phyloP scores from a whole-genome alignment of 2,113 vertebrate genomes.

The Corvus hawaiiensis region DNA sequence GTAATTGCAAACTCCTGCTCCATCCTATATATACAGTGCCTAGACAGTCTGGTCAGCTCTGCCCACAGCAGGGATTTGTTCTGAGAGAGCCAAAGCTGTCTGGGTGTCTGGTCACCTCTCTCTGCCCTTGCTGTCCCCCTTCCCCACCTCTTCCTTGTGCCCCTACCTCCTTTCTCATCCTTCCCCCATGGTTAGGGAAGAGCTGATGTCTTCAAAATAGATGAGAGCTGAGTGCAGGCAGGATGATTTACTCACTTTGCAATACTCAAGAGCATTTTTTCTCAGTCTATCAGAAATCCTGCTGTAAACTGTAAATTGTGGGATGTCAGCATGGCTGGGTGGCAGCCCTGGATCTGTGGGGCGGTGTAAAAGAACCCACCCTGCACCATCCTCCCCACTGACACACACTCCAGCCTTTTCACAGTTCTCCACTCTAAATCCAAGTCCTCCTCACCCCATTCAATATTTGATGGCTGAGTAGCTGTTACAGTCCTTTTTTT shows the following conservation, averaged over 20 bases:
- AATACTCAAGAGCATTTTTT: background rate
- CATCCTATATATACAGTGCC: constrained; percentile 26
- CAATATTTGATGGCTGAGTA: background rate
- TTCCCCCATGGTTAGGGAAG: fast-evolving
- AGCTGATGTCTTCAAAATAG: background rate
- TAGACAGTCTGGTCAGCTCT: constrained; percentile 34
- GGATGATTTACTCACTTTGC: background rate
- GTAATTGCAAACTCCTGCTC: constrained; percentile 39
- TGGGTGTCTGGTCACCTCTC: constrained; percentile 9
- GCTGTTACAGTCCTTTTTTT: background rate
- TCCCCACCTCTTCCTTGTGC: background rate
- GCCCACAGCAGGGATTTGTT: background rate
- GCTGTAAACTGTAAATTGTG: background rate
- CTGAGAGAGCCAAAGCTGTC: background rate
- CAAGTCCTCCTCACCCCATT: background rate
- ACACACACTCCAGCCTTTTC: background rate
- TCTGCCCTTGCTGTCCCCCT: background rate
- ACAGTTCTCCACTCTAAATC: background rate
- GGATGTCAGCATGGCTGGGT: background rate
- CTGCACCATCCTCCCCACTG: background rate
- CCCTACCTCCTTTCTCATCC: background rate
- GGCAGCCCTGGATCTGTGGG: background rate
- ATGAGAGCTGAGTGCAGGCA: background rate
- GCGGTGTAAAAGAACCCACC: background rate
- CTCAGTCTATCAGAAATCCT: background rate